Base-by-base conservation (phyloP, 2,888 invertebrate species). In the Netelia melanura region DNA sequence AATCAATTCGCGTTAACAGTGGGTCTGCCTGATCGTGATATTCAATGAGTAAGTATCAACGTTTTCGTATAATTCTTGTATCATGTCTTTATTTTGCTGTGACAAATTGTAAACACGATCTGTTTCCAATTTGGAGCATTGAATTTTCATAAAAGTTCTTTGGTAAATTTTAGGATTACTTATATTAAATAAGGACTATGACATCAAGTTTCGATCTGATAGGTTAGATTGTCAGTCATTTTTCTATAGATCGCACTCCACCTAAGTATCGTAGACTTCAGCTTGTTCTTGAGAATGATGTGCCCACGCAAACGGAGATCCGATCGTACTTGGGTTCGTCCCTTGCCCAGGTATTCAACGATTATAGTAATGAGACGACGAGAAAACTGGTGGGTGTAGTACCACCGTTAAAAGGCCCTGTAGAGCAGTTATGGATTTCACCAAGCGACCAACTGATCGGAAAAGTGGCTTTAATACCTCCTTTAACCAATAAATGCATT, bases 371-470 rank as follows among this genome's bases (percentile, higher is more conserved):
- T 74, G 75, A 83, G 3, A 85, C 90, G 64, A 88, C 87, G 14
- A 87, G 82, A 76, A 85, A 85, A 17, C 38, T 90, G 0, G 78
- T 91, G 58, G 91, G 91, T 0, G 23, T 89, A 1, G 83, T 67
- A 43, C 89, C 89, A 11, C 83, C 88, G 9, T 71, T 90, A 30
- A 79, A 88, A 79, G 87, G 90, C 1, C 86, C 89, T 10, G 76
- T 72, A 30, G 81, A 86, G 58, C 88, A 89, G 11, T 78, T 90
- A 6, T 90, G 91, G 89, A 74, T 88, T 43, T 88, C 91, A 23
- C 91, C 91, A 2, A 89, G 90, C 67, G 86, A 91, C 81, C 88
- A 89, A 23, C 84, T 90, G 10, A 78, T 89, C 25, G 88, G 87
- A 2, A 88, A 87, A 74, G 82, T 86, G 0, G 74, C 84, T 9